Base-by-base conservation (phyloP, 2,113 vertebrate species). In the Circaetus cinerascens region DNA sequence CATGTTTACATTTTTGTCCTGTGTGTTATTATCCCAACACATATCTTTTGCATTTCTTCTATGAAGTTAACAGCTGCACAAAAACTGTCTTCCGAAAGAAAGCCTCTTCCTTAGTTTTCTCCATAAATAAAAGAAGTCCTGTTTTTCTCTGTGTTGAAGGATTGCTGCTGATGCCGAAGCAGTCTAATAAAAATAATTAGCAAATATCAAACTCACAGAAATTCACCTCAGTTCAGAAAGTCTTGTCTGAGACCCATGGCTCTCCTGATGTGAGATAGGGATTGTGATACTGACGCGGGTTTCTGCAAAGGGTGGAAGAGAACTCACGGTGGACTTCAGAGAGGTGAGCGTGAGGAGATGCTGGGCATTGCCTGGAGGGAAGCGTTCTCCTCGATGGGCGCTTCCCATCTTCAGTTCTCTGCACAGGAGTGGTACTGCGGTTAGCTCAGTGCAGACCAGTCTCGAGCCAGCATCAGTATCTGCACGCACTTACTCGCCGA, bases 1-100 rank as follows among this genome's bases (percentile, higher is more conserved):
- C 36, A 16, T 66, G 69, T 97, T 95, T 81, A 90, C 48, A 43
- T 87, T 90, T 94, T 95, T 89, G 56, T 78, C 81, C 60, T 55
- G 20, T 5, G 0, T 87, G 21, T 92, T 84, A 55, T 93, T 88
- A 68, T 64, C 40, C 53, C 63, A 81, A 22, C 57, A 34, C 21
- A 3, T 67, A 79, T 64, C 53, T 93, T 90, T 22, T 64, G 34
- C 11, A 0, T 78, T 90, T 93, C 66, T 93, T 86, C 66, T 76
- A 40, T 86, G 79, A 88, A 76, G 45, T 21, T 86, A 92, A 71
- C 41, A 93, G 74, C 90, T 85, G 64, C 71, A 56, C 57, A 90
- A 82, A 93, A 93, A 71, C 60, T 27, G 30, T 48, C 73, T 69
- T 77, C 73, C 55, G n/a, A 38, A 38, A 38, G 38, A 38, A 51